These are phyloP conservation scores for Drosophila nr. fundita DNA, from an alignment of 2,888 invertebrate species.

Conservation along the genomic window DNA sequence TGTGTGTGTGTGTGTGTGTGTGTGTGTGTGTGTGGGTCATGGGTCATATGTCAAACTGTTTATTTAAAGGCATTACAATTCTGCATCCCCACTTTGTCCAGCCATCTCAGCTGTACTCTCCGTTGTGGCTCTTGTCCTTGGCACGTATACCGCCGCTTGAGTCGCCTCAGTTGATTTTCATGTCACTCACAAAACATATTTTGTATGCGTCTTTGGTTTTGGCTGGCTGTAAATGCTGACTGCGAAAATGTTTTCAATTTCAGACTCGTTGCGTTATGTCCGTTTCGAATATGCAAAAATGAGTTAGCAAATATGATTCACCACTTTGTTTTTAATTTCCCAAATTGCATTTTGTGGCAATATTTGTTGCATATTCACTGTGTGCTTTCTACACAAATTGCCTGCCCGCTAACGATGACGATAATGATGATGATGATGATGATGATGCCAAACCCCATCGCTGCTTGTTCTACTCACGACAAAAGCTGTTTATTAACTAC, in stretches of 20 bases:
- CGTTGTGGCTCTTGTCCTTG: constrained; percentile 36
- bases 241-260: neutral
- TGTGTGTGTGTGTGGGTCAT: constrained; percentile 5
- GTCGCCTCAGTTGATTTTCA: constrained; percentile 71
- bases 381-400: constrained; percentile 39
- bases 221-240: neutral
- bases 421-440: constrained; percentile 8
- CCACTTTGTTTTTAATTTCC: constrained; percentile 70
- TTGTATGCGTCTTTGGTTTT: constrained; percentile 48
- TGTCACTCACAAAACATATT: constrained; percentile 73
- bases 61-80: constrained; percentile 48
- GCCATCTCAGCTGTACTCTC: neutral
- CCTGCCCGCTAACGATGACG: constrained; percentile 36
- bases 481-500: constrained; percentile 68
- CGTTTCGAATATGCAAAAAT: neutral
- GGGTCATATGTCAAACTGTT: constrained; percentile 66
- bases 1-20: constrained; percentile 27
- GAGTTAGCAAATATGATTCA: constrained; percentile 13
- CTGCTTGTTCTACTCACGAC: constrained; percentile 8
- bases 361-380: constrained; percentile 55
- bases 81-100: constrained; percentile 3
- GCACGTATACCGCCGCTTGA: constrained; percentile 62
- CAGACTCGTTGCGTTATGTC: neutral
- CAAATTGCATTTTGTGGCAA: constrained; percentile 65
- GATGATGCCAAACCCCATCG: neutral